Evolutionary conservation across 2,113 vertebrate species (phyloP), one percentile per base, ranked within the genome.

Genomic region (Thalassoma bifasciatum): DNA sequence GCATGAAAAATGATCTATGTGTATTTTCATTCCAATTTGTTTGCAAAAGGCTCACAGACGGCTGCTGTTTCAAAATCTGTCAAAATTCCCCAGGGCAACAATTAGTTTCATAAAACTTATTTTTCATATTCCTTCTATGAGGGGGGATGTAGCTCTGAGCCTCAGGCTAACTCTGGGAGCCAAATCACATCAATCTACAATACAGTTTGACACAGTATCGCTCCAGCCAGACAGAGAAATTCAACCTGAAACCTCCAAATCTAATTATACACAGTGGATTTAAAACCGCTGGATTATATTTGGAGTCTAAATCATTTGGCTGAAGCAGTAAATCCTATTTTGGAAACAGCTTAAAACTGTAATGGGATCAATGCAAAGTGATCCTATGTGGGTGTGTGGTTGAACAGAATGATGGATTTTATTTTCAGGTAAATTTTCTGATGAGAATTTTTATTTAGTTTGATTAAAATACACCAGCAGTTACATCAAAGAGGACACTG

Each of bases 41-140:
- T 73, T 37, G 71, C 51, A 65, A 58, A 64, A 44, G 59, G 57
- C 61, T 59, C 8, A 23, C 34, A 23, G 65, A 70, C 72, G 72
- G 62, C 66, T 86, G 56, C 63, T 57, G 57, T 8, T 24, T 61
- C 58, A 77, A 85, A 66, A 75, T 57, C 56, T 26, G 26, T 36
- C 21, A 17, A 47, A 66, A 77, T 58, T 57, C 14, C 37, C 68
- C 75, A 57, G 8, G 79, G 84, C 57, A 74, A 70, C 79, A 83
- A 83, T 86, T 86, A 81, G 21, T 66, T 72, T 23, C 26, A 5
- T 5, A 69, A 81, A 86, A 77, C 5, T 0, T 69, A 37, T 58
- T 82, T 46, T 53, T 59, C 49, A 22, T 30, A 24, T 23, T 69
- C 66, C 66, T 60, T 58, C 50, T 2, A 66, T 52, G 54, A 3